These are phyloP conservation scores for Biston betularia DNA, from an alignment of 2,888 invertebrate genomes.

Conservation along the genomic window DNA sequence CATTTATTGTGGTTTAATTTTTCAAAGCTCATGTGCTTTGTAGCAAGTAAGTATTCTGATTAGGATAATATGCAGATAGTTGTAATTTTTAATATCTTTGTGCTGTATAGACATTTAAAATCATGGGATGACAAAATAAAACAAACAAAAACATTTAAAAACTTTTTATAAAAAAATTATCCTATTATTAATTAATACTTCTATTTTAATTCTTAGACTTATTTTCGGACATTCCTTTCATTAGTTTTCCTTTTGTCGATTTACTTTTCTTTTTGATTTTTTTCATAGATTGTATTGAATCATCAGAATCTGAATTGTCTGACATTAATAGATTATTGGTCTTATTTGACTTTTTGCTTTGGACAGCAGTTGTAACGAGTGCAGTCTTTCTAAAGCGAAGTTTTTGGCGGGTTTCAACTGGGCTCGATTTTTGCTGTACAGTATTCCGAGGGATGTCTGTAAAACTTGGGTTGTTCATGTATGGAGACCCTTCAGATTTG, in stretches of 20 bases:
- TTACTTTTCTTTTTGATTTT: slow-evolving; percentile 81
- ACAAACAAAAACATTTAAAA: slow-evolving; percentile 21
- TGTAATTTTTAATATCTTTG: too few species aligned
- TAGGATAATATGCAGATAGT: too few species aligned
- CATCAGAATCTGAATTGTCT: slow-evolving; percentile 79
- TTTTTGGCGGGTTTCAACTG: slow-evolving; percentile 64
- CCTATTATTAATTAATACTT: slow-evolving; percentile 7
- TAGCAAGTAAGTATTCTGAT: too few species aligned
- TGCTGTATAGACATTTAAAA: too few species aligned
- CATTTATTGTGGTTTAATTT: too few species aligned
- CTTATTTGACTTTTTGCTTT: slow-evolving; percentile 68
- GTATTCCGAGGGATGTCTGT: slow-evolving; percentile 76
- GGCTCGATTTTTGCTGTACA: slow-evolving; percentile 56
- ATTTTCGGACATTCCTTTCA: slow-evolving; percentile 64
- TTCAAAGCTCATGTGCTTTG: too few species aligned
- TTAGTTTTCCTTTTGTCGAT: slow-evolving; percentile 63
- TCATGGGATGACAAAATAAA: slow-evolving; percentile 5
- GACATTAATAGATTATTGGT: slow-evolving; percentile 55
- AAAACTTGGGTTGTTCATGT: slow-evolving; percentile 76
- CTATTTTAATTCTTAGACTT: slow-evolving; percentile 61
- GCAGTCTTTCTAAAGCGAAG: slow-evolving; percentile 87
- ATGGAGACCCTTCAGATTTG: slow-evolving; percentile 71
- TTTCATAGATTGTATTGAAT: slow-evolving; percentile 71
- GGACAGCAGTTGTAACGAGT: slow-evolving; percentile 86
- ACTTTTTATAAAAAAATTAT: slow-evolving; percentile 40